phyloP scores from a whole-genome alignment of 2,113 vertebrate genomes.

The Coregonus clupeaformis region DNA sequence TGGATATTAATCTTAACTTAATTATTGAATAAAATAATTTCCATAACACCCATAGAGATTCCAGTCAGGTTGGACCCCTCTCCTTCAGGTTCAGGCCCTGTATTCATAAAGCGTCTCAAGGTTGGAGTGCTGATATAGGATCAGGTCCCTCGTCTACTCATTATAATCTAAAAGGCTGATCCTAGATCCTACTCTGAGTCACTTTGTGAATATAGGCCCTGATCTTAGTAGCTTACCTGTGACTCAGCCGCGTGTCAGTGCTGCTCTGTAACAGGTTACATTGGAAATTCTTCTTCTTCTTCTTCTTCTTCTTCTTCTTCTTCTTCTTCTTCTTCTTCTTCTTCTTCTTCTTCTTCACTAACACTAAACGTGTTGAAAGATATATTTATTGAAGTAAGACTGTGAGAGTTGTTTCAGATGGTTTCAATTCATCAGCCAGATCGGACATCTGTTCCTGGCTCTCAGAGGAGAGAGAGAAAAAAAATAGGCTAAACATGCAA shows the following conservation, averaged over 20 bases:
- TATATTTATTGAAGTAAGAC: constrained; percentile 89
- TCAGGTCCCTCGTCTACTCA: too few species aligned
- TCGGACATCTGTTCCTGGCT: constrained; percentile 91
- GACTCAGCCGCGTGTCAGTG: not conserved
- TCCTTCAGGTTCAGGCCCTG: too few species aligned
- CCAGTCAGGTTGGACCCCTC: too few species aligned
- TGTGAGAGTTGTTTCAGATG: constrained; percentile 92
- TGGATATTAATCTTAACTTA: too few species aligned
- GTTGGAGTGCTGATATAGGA: too few species aligned
- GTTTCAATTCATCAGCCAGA: constrained; percentile 86
- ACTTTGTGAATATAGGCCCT: too few species aligned
- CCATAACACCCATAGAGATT: too few species aligned
- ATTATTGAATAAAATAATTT: too few species aligned
- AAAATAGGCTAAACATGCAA: constrained; percentile 75
- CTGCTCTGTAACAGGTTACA: constrained; percentile 35
- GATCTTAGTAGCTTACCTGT: too few species aligned
- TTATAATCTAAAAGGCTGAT: too few species aligned
- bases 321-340: constrained; percentile 61
- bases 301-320: constrained; percentile 59
- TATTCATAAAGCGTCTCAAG: too few species aligned
- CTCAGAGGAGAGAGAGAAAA: constrained; percentile 57
- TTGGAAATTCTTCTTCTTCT: constrained; percentile 41
- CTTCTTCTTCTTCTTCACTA: constrained; percentile 68
- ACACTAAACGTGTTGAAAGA: constrained; percentile 84
- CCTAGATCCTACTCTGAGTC: too few species aligned